These are phyloP conservation scores for Ceratitis capitata DNA, from an alignment of 1,140 invertebrate species.

Conservation along the genomic window DNA sequence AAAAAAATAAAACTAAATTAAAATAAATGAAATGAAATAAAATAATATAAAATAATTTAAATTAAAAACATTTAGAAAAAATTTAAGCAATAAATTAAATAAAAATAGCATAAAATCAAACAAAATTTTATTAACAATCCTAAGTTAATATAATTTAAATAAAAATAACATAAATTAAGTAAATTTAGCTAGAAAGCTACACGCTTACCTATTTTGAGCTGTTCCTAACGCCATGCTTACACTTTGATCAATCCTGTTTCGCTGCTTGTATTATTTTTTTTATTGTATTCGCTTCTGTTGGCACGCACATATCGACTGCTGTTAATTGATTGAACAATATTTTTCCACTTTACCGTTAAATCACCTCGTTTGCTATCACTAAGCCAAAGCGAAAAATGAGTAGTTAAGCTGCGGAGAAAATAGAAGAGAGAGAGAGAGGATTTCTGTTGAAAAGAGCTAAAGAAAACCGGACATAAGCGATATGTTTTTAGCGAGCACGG, in stretches of 20 bases:
- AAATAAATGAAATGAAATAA: too few species aligned
- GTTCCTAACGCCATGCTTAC: not conserved
- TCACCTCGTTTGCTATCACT: slow-evolving; percentile 62
- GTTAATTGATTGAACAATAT: slow-evolving; percentile 63
- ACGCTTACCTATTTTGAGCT: too few species aligned
- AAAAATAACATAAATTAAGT: too few species aligned
- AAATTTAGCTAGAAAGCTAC: too few species aligned
- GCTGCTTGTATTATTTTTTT: not conserved
- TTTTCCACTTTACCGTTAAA: slow-evolving; percentile 64
- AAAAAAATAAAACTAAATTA: too few species aligned
- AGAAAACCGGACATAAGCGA: not conserved
- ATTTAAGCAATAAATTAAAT: too few species aligned
- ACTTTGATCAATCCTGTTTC: not conserved
- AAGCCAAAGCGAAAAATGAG: not conserved
- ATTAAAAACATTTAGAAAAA: too few species aligned
- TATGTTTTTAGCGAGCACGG: not conserved
- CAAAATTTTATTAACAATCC: too few species aligned
- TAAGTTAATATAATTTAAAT: too few species aligned
- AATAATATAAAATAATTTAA: too few species aligned
- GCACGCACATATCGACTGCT: not conserved
- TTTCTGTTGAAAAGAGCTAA: not conserved
- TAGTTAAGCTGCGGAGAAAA: not conserved
- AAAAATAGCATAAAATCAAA: too few species aligned
- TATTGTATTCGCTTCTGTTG: not conserved
- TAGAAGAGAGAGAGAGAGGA: not conserved